These are phyloP conservation scores for Eriosoma lanigerum DNA, from an alignment of 1,140 invertebrate genomes.

Conservation along the genomic window DNA sequence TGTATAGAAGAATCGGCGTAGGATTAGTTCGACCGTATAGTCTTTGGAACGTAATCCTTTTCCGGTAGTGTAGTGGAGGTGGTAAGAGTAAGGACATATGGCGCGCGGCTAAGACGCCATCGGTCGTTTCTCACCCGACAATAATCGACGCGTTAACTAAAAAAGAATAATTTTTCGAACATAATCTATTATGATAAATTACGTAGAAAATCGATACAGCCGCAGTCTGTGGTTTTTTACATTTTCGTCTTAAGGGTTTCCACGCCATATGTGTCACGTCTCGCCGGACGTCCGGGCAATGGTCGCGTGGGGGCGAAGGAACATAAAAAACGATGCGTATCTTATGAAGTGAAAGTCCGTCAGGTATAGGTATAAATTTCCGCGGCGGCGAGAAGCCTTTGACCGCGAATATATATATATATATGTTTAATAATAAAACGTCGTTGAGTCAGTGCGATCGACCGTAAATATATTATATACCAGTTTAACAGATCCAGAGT, in stretches of 20 bases:
- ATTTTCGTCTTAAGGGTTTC: neutral
- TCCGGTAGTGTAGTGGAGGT: neutral
- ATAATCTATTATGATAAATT: neutral
- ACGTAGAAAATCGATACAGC: slow-evolving; percentile 30
- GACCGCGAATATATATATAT: no score
- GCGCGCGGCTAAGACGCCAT: neutral
- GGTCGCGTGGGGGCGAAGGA: neutral
- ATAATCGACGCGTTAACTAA: neutral
- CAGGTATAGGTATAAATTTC: no score
- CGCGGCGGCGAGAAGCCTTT: neutral
- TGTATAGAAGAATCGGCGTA: slow-evolving; percentile 24
- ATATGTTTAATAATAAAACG: no score
- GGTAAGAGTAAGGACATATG: neutral
- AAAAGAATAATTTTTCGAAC: neutral
- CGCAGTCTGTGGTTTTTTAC: slow-evolving; percentile 3
- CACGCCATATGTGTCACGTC: neutral
- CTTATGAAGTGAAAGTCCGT: slow-evolving; percentile 29
- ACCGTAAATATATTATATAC: neutral
- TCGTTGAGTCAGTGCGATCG: neutral
- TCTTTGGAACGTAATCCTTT: slow-evolving; percentile 30
- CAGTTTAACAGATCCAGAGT: neutral
- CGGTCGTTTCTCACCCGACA: neutral
- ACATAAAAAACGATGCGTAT: neutral
- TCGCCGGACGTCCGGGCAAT: neutral
- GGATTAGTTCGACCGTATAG: slow-evolving; percentile 24